These are phyloP conservation scores for Calliphora vomitoria DNA, from an alignment of 2,888 invertebrate genomes.

Conservation along the genomic window DNA sequence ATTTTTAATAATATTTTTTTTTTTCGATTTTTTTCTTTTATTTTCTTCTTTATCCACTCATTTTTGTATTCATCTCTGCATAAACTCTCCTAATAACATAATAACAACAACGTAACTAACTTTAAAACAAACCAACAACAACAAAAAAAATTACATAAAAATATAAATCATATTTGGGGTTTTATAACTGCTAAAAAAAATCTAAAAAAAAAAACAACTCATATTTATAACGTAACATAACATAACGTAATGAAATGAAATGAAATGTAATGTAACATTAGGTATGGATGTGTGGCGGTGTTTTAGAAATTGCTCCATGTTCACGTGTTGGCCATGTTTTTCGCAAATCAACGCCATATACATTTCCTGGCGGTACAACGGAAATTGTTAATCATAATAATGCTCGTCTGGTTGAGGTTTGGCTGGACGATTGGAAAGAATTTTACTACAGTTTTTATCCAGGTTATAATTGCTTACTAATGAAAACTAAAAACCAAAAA, in stretches of 20 bases:
- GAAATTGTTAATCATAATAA: constrained; percentile 99
- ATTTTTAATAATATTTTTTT: constrained; percentile 44
- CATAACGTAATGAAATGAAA: constrained; percentile 24
- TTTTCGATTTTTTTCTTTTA: constrained; percentile 60
- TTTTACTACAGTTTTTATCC: constrained; percentile 99
- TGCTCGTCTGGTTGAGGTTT: constrained; percentile 98
- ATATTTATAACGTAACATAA: constrained; percentile 10
- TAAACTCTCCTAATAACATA: constrained; percentile 49
- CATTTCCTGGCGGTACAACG: constrained; percentile 98
- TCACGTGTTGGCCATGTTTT: constrained; percentile 98
- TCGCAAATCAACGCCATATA: constrained; percentile 98
- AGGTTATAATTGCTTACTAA: constrained; percentile 87
- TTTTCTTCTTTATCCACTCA: constrained; percentile 57
- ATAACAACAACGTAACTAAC: constrained; percentile 57
- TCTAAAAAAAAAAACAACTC: neutral
- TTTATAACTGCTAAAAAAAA: constrained; percentile 9
- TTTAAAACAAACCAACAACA: constrained; percentile 33
- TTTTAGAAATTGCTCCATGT: constrained; percentile 96
- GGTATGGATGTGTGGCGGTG: constrained; percentile 99
- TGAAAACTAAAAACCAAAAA: constrained; percentile 17
- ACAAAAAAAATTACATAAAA: constrained; percentile 25
- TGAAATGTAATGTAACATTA: constrained; percentile 80
- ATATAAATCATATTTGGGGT: constrained; percentile 60
- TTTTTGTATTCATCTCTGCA: constrained; percentile 46
- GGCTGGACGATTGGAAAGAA: constrained; percentile 99